These are phyloP conservation scores for Dascyllus trimaculatus DNA, from an alignment of 2,113 vertebrate species.

Conservation along the genomic window DNA sequence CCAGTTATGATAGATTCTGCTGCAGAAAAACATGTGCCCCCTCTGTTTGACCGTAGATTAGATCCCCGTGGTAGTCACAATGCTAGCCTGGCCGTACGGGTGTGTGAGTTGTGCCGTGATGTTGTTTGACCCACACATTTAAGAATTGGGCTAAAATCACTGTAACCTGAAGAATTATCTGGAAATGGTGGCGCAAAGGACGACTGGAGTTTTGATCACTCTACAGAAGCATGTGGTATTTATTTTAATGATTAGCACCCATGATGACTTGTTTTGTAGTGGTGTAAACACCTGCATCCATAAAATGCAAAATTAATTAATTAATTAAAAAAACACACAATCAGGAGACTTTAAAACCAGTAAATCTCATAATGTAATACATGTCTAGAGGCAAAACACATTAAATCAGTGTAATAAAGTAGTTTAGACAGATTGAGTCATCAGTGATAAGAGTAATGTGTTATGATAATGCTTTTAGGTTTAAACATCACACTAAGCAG, in stretches of 20 bases:
- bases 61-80: constrained; percentile 16
- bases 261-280: neutral
- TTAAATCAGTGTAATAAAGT: constrained; percentile 7
- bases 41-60: constrained; percentile 49
- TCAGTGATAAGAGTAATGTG: constrained; percentile 1
- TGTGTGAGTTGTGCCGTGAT: constrained; percentile 6
- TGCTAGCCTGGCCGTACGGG: constrained; percentile 2
- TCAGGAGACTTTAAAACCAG: neutral
- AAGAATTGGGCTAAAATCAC: neutral
- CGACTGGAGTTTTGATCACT: too few species aligned
- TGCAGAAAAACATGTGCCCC: neutral
- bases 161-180: neutral
- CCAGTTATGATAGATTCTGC: constrained; percentile 21
- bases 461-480: neutral
- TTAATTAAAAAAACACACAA: too few species aligned
- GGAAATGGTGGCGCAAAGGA: neutral
- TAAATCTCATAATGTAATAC: neutral
- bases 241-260: neutral
- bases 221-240: neutral
- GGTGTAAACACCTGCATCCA: neutral
- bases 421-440: neutral
- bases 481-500: constrained; percentile 2
- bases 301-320: neutral
- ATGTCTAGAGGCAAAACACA: neutral
- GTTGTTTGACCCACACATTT: neutral